A percentile compares a stretch with the other conserved stretches of the same genome.
phyloP scores from a whole-genome alignment of 2,888 invertebrate genomes.

The Rhamnusium bicolor region DNA sequence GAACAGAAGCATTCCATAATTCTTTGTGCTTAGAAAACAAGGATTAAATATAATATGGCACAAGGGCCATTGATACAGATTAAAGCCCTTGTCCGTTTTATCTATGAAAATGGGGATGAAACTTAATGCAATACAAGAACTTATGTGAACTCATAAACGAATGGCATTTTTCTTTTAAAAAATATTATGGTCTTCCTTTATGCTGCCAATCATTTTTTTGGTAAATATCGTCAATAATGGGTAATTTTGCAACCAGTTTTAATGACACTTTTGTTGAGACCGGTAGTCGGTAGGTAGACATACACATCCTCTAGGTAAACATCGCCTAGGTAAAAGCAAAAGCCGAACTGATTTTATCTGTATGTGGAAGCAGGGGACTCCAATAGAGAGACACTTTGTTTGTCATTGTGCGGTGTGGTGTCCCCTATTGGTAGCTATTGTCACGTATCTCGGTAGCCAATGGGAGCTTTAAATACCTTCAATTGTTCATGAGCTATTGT shows the following conservation, averaged over 20 bases:
- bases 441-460: conserved; percentile 64
- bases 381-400: conserved; percentile 47
- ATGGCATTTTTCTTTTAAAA: conserved; percentile 61
- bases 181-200: conserved; percentile 65
- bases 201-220: conserved; percentile 65
- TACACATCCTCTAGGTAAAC: conserved; percentile 37
- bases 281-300: conserved; percentile 35
- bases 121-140: conserved; percentile 56
- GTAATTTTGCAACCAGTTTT: conserved; percentile 57
- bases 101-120: conserved; percentile 64
- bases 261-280: conserved; percentile 50
- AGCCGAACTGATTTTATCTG: conserved; percentile 42
- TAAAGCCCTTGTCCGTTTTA: conserved; percentile 62
- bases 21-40: conserved; percentile 63
- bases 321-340: conserved; percentile 36
- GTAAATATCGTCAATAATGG: conserved; percentile 45
- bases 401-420: conserved; percentile 41
- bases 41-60: conserved; percentile 64
- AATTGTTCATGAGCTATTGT: conserved; percentile 66
- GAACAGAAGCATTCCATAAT: conserved; percentile 66
- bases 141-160: conserved; percentile 54
- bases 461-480: conserved; percentile 56
- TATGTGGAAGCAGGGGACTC: conserved; percentile 39
- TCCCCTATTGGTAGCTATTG: conserved; percentile 66
- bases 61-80: conserved; percentile 66